phyloP scores from a whole-genome alignment of 2,888 invertebrate genomes.

The Drosophila meridionalis region DNA sequence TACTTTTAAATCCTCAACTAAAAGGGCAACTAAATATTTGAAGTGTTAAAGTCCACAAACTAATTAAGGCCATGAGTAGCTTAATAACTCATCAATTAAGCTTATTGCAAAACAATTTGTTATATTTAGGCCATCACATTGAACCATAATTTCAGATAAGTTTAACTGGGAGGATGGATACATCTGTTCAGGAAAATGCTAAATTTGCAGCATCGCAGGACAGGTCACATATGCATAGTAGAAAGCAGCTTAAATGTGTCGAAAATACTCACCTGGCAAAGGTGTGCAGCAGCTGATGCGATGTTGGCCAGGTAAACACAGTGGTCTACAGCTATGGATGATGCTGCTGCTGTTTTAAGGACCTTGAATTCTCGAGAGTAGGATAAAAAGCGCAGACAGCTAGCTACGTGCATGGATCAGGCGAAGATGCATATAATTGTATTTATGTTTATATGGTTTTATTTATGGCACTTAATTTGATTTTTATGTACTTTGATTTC shows the following conservation, averaged over 20 bases:
- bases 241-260: not conserved
- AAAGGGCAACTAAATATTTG: not conserved
- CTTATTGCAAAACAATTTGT: too few species aligned
- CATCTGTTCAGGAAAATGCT: not conserved
- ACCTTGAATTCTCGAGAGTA: constrained; percentile 58
- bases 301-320: constrained; percentile 4
- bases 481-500: constrained; percentile 73
- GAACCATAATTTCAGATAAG: not conserved
- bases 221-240: not conserved
- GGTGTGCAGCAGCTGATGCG: not conserved
- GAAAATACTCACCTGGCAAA: constrained; percentile 41
- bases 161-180: not conserved
- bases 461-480: constrained; percentile 74
- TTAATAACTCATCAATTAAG: too few species aligned
- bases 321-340: not conserved
- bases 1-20: not conserved
- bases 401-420: constrained; percentile 25
- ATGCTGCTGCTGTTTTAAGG: constrained; percentile 12
- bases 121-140: too few species aligned
- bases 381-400: constrained; percentile 17
- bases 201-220: not conserved
- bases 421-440: constrained; percentile 23
- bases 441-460: constrained; percentile 44
- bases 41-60: too few species aligned
- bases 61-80: too few species aligned